Evolutionary conservation across 2,888 invertebrate genomes (phyloP), one percentile per base, ranked within the genome.

Genomic region (Drosophila silvestris): DNA sequence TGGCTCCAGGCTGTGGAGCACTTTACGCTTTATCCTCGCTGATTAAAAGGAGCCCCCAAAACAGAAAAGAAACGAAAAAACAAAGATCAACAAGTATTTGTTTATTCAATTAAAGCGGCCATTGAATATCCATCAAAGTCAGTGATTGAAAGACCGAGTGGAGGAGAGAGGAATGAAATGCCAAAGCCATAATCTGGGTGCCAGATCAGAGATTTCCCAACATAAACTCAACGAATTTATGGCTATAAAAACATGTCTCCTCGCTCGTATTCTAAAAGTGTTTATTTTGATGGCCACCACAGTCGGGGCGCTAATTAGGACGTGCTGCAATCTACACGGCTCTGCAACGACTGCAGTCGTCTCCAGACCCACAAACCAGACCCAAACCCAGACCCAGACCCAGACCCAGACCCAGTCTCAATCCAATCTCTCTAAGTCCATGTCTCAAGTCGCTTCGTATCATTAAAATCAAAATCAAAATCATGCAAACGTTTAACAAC

Each of bases 221-320:
- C 81, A 81, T 90, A 90, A 89, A 82, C 75, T 75, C 61, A 58
- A 28, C 67, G 54, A 84, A 79, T 82, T 90, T 81, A 90, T 86
- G 82, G 71, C 65, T 57, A 81, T 81, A 77, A 77, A 84, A 82
- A 79, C 82, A 78, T 81, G 81, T 84, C 87, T 74, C 81, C 75
- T 77, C 87, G 77, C 79, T 90, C 82, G 84, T 90, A 88, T 91
- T 89, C 79, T 83, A 78, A 80, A 90, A 91, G 90, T 89, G 86
- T 91, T 91, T 91, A 91, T 91, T 91, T 91, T 91, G 91, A 91
- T 90, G 81, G 81, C 80, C 89, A 78, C 74, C 78, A 65, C 89
- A 81, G 85, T 73, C 80, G 77, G 76, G 73, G 76, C 83, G 85
- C 89, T 86, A 86, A 86, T 86, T 86, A 86, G 85, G 90, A 80